Evolutionary conservation across 2,888 invertebrate species (phyloP).

Genomic region (Imbricaverruca yamaguchii): DNA sequence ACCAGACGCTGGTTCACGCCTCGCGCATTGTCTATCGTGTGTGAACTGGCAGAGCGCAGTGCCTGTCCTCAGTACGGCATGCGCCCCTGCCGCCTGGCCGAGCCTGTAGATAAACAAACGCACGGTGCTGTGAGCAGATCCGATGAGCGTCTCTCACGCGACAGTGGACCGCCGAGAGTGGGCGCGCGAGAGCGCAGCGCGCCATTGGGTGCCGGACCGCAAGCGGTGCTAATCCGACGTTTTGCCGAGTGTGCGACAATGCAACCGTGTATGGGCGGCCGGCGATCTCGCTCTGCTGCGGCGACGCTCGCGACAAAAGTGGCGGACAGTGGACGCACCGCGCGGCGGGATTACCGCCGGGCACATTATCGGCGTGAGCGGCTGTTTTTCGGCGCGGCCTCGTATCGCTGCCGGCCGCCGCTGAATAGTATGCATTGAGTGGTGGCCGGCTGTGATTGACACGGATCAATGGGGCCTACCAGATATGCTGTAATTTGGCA

Average conservation of each 20-base stretch:
- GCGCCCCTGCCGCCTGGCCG: neutral
- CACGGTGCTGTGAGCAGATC: slow-evolving; percentile 1
- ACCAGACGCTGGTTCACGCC: too few species aligned
- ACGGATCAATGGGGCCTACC: neutral
- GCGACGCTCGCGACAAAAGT: neutral
- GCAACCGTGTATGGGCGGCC: neutral
- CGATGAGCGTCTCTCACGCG: neutral
- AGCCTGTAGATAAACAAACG: neutral
- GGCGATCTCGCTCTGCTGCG: neutral
- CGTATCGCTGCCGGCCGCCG: neutral
- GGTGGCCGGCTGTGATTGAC: slow-evolving; percentile 8
- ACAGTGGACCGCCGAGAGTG: neutral
- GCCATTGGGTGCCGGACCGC: neutral
- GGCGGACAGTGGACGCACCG: neutral
- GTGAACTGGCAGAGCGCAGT: too few species aligned
- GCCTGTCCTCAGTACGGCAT: too few species aligned
- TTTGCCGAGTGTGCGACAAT: neutral
- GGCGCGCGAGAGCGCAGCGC: too few species aligned
- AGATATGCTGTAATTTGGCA: slow-evolving; percentile 22
- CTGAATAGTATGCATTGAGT: slow-evolving; percentile 15
- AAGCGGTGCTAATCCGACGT: neutral
- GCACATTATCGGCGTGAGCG: neutral
- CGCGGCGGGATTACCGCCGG: neutral
- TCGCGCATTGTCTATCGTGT: too few species aligned
- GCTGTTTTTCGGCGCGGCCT: neutral